Conservation (phyloP, 2,888 invertebrate species). For the Aleiodes alternator region DNA sequence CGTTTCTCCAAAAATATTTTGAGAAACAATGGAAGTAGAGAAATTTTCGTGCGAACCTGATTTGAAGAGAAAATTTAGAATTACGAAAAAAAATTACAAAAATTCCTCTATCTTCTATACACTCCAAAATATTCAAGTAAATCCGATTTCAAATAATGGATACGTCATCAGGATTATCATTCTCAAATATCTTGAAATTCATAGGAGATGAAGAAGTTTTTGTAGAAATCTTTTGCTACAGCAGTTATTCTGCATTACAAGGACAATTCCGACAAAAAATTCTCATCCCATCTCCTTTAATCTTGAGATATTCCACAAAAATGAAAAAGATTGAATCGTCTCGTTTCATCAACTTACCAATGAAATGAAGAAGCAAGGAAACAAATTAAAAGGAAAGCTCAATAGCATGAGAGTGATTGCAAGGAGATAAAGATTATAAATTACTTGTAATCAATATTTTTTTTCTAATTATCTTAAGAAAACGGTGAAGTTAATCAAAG, state of each 20-base stretch:
- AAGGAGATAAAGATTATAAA: slow-evolving; percentile 3
- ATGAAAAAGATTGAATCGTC: neutral
- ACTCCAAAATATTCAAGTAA: too few species aligned
- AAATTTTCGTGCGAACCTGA: neutral
- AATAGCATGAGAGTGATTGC: slow-evolving; percentile 54
- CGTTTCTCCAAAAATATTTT: neutral
- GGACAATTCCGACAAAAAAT: neutral
- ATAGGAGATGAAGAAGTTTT: too few species aligned
- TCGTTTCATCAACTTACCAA: neutral
- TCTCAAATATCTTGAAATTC: neutral
- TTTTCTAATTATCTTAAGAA: slow-evolving; percentile 16
- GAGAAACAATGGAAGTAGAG: neutral
- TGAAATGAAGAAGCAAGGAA: slow-evolving; percentile 23
- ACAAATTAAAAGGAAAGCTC: slow-evolving; percentile 50
- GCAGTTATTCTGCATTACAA: too few species aligned
- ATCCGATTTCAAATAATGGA: too few species aligned
- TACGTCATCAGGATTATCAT: neutral
- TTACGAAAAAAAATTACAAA: neutral
- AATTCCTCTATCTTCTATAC: neutral
- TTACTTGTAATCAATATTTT: slow-evolving; percentile 31
- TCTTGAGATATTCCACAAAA: neutral
- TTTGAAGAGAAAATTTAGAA: neutral
- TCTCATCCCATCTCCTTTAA: neutral
- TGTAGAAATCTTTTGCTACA: too few species aligned
- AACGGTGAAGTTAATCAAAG: neutral